Evolutionary conservation across 2,797 vertebrate species (phyloP).

Genomic region (Epinephelus awoara): DNA sequence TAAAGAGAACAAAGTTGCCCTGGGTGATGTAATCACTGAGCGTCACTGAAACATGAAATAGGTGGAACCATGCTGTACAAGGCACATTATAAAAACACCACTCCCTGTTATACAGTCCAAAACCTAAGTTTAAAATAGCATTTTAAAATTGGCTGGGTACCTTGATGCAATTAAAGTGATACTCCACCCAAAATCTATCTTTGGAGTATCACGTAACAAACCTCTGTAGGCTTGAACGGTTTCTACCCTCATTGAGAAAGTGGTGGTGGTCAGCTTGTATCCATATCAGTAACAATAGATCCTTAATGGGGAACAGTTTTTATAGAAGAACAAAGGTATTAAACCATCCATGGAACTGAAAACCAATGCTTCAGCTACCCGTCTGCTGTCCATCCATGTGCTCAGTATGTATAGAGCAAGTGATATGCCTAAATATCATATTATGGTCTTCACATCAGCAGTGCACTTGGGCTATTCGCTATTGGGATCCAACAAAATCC

Average conservation of each 20-base stretch:
- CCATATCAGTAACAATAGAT: conserved; percentile 11
- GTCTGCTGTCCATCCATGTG: neutral
- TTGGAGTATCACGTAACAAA: conserved; percentile 16
- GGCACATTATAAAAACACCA: conserved; percentile 19
- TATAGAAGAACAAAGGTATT: neutral
- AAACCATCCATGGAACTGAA: neutral
- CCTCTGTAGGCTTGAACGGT: conserved; percentile 5
- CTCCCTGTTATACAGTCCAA: conserved; percentile 44
- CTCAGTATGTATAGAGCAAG: neutral
- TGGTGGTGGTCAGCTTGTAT: conserved; percentile 4
- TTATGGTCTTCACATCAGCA: no score
- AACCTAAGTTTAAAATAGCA: conserved; percentile 41
- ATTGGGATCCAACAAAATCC: no score
- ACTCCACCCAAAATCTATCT: conserved; percentile 48
- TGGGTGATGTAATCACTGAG: neutral
- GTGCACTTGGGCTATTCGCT: no score
- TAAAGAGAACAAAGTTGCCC: neutral
- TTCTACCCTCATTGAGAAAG: conserved; percentile 22
- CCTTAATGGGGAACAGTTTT: neutral
- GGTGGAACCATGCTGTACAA: conserved; percentile 16
- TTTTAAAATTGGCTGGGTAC: conserved; percentile 39
- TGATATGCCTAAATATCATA: no score
- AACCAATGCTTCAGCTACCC: neutral
- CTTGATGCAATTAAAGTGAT: conserved; percentile 43
- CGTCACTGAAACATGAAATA: conserved; percentile 26